Base-by-base conservation (phyloP, 2,797 vertebrate species). In the Sciurus vulgaris region DNA sequence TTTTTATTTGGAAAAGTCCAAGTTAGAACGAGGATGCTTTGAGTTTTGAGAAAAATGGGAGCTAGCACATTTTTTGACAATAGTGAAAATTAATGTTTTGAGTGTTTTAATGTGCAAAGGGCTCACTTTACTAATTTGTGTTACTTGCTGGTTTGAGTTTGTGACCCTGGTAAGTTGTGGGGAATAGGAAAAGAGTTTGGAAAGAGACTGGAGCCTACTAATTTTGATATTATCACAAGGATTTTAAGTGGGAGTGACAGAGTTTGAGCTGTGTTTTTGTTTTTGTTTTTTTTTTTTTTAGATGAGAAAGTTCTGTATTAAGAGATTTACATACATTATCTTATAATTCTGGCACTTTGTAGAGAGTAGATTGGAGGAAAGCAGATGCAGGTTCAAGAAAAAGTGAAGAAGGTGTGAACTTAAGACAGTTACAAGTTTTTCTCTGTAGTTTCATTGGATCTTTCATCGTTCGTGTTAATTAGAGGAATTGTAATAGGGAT, bases 1-100 rank as follows among this genome's bases (percentile, higher is more conserved):
- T 87, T 89, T 47, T 82, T 89, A 69, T 91, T 93, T 44, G 63
- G 65, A 20, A 79, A 95, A 88, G 87, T 93, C 10, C 13, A 94
- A 38, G 12, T 77, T 93, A 92, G 49, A 89, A 20, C 69, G 9
- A 63, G 13, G 28, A 11, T 89, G 47, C n/a, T 61, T 77, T 94
- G 38, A 73, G 41, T 84, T 89, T 93, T 79, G 76, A 93, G 82
- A 56, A 92, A 95, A 91, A 59, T 30, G 7, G 17, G 30, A 93
- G 3, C 49, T 65, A 61, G 22, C 18, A 33, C 3, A 84, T 86
- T 41, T 73, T 6, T 59, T 87, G 12, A 67, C 89, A 84, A 77
- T 94, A 81, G 26, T 84, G 38, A 87, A 88, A 76, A 28, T 93
- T 63, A 70, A 38, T 38, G 38, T 85, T 93, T 22, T 72, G 24